Percentiles rank a stretch among this genome's conserved stretches.
Conservation (phyloP, 1,140 invertebrate genomes). For the Aphelinus atriplicis region DNA sequence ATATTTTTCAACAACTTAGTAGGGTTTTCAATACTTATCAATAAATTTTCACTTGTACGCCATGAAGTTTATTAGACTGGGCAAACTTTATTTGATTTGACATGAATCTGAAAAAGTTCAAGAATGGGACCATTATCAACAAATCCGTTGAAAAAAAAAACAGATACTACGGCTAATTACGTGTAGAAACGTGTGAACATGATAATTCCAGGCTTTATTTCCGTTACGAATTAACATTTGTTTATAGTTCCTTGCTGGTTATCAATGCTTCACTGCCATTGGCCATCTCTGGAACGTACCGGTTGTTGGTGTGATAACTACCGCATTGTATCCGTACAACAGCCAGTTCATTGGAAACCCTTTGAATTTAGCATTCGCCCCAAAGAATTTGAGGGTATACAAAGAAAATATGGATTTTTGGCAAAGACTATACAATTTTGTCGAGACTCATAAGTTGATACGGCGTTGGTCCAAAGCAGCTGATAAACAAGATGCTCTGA, state of each 20-base stretch:
- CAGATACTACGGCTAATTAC: too few species aligned
- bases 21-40: too few species aligned
- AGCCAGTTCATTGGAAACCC: conserved; percentile 71
- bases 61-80: too few species aligned
- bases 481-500: background rate
- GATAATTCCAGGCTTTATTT: too few species aligned
- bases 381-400: conserved; percentile 62
- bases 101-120: too few species aligned
- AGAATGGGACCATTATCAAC: too few species aligned
- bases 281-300: conserved; percentile 68
- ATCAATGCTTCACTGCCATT: conserved; percentile 64
- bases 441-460: background rate
- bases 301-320: conserved; percentile 69
- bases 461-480: background rate
- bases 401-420: conserved; percentile 51
- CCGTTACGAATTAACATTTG: too few species aligned
- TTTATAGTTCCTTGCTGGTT: background rate
- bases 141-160: too few species aligned
- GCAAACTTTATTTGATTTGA: too few species aligned
- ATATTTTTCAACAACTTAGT: too few species aligned
- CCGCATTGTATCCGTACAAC: conserved; percentile 69
- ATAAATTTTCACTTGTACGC: too few species aligned
- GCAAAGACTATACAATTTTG: background rate
- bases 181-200: too few species aligned
- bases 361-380: conserved; percentile 69